Conservation (phyloP, 2,797 vertebrate species). For the Ceryle rudis region DNA sequence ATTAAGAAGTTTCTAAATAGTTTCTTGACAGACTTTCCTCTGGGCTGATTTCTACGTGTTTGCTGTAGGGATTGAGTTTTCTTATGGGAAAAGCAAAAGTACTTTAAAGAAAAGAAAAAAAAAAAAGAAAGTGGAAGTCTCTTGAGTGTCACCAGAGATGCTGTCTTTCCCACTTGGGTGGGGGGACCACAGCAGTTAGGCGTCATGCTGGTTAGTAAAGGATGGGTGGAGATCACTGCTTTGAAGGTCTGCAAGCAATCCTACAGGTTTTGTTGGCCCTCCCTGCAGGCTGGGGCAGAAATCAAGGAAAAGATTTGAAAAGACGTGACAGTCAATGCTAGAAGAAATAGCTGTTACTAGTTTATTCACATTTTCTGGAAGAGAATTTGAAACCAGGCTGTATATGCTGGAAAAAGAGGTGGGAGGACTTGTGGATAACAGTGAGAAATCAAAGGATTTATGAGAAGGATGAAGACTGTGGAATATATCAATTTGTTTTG, state of each 20-base stretch:
- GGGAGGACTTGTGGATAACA: not conserved
- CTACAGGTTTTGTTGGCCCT: not conserved
- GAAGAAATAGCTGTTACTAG: not conserved
- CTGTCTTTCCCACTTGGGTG: not conserved
- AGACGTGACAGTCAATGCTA: rapidly evolving
- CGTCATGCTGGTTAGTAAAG: not conserved
- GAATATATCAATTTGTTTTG: not conserved
- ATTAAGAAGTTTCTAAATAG: not conserved
- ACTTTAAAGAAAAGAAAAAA: not conserved
- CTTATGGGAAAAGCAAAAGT: not conserved
- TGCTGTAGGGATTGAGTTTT: not conserved
- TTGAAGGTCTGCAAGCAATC: not conserved
- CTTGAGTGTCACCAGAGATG: not conserved
- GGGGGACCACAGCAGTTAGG: not conserved
- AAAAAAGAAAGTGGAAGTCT: not conserved
- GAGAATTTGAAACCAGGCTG: not conserved
- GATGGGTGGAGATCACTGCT: not conserved
- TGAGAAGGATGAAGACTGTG: not conserved
- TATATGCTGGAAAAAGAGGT: not conserved
- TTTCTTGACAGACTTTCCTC: not conserved
- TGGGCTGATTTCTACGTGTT: not conserved
- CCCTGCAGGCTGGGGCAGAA: not conserved
- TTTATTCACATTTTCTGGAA: not conserved
- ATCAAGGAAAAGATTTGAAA: not conserved
- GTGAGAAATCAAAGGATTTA: not conserved